These are phyloP conservation scores for Dreissena rostriformis DNA, from an alignment of 1,140 invertebrate genomes.

Conservation along the genomic window DNA sequence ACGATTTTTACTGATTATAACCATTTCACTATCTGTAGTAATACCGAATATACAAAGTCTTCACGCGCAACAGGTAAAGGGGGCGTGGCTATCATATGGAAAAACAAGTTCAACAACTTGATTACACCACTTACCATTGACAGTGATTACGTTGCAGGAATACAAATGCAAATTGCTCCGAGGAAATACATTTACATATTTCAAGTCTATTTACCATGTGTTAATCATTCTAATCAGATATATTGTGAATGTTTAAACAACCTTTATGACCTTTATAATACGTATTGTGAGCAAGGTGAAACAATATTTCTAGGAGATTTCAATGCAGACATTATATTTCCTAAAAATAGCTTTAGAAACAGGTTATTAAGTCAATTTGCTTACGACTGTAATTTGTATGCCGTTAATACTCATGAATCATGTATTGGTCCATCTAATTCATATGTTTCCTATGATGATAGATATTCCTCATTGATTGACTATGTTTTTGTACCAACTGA, in stretches of 20 bases:
- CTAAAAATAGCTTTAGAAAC: too few species aligned
- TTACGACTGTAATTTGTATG: too few species aligned
- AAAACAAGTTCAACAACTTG: not conserved
- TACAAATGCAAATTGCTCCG: not conserved
- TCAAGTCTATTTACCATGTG: slow-evolving; percentile 14
- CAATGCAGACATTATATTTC: too few species aligned
- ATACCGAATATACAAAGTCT: not conserved
- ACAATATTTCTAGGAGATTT: not conserved
- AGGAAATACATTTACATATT: not conserved
- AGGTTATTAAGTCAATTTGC: too few species aligned
- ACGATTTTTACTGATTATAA: too few species aligned
- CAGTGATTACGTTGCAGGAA: not conserved
- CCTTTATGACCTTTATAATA: slow-evolving; percentile 8
- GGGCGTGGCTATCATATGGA: slow-evolving; percentile 18
- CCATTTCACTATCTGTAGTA: too few species aligned
- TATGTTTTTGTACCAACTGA: too few species aligned
- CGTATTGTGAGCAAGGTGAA: not conserved
- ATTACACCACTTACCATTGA: not conserved
- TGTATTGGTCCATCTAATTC: too few species aligned
- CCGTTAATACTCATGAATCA: too few species aligned
- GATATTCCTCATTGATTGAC: too few species aligned
- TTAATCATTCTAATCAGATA: not conserved
- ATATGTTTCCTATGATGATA: too few species aligned
- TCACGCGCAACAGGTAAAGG: not conserved
- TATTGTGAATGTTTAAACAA: not conserved